A percentile compares a stretch with the other conserved stretches of the same genome.
These are phyloP conservation scores for Epinephelus malabaricus DNA, from an alignment of 2,797 vertebrate genomes.

Conservation along the genomic window DNA sequence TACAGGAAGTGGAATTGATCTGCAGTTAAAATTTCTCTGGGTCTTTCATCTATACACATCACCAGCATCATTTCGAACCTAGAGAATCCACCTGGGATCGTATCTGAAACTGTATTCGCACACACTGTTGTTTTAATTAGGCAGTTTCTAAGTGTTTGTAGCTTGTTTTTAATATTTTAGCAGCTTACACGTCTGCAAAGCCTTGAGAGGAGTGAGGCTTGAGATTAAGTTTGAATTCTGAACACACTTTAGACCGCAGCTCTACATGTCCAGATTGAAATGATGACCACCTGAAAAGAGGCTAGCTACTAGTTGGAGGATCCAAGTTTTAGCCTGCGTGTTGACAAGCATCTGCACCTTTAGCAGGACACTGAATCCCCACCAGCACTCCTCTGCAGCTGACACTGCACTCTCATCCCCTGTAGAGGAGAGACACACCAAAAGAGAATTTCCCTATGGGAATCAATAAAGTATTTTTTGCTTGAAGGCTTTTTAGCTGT, in stretches of 20 bases:
- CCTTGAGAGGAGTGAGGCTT: neutral
- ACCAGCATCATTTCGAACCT: constrained; percentile 19
- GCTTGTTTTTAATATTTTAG: neutral
- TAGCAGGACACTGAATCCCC: constrained; percentile 52
- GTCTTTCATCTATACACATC: constrained; percentile 40
- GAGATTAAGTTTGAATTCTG: neutral
- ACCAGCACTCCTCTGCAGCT: constrained; percentile 45
- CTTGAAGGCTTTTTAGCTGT: constrained; percentile 64
- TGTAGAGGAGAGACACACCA: constrained; percentile 42
- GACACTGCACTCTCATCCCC: constrained; percentile 45
- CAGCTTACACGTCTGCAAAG: neutral
- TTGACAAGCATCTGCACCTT: constrained; percentile 31
- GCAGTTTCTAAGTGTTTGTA: neutral
- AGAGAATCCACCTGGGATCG: constrained; percentile 31
- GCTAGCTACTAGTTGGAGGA: neutral
- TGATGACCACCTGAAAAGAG: constrained; percentile 5
- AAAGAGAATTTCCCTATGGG: constrained; percentile 58
- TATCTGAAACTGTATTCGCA: neutral
- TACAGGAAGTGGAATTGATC: constrained; percentile 52
- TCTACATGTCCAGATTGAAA: constrained; percentile 10
- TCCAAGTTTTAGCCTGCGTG: neutral
- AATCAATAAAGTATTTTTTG: constrained; percentile 61
- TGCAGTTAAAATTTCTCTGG: constrained; percentile 5
- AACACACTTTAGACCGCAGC: neutral
- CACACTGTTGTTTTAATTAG: neutral